These are phyloP conservation scores for Amblyjoppa proteus DNA, from an alignment of 2,888 invertebrate species.

Conservation along the genomic window DNA sequence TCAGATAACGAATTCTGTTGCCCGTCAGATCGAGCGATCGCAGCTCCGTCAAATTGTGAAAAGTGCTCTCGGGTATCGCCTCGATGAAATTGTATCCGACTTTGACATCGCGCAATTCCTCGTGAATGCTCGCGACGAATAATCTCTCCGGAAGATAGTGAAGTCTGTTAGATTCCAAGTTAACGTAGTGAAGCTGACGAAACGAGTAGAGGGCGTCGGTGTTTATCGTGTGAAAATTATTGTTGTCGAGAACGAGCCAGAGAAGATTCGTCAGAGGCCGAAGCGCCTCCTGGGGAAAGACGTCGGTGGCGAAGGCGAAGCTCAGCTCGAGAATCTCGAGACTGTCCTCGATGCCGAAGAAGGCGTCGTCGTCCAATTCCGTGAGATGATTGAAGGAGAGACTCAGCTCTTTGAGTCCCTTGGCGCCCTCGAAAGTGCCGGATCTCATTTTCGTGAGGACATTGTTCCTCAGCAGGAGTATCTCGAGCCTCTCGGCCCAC, in stretches of 20 bases:
- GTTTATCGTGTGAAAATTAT: constrained; percentile 91
- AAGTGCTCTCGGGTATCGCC: constrained; percentile 89
- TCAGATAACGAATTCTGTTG: constrained; percentile 91
- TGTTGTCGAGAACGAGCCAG: constrained; percentile 95
- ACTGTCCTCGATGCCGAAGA: constrained; percentile 91
- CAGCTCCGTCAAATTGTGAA: constrained; percentile 90
- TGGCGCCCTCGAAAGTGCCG: constrained; percentile 86
- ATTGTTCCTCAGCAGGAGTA: constrained; percentile 93
- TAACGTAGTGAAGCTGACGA: constrained; percentile 89
- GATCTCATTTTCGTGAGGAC: constrained; percentile 88
- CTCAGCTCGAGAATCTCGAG: constrained; percentile 94
- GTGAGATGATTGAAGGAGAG: constrained; percentile 96
- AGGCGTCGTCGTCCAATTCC: constrained; percentile 92
- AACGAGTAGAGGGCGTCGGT: constrained; percentile 89
- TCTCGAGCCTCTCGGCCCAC: constrained; percentile 93
- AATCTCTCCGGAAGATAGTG: constrained; percentile 89
- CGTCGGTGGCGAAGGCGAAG: constrained; percentile 93
- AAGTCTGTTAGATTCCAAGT: constrained; percentile 94
- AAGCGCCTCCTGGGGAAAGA: constrained; percentile 92
- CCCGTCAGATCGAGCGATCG: constrained; percentile 92
- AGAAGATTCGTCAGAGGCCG: constrained; percentile 91
- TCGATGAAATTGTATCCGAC: constrained; percentile 93
- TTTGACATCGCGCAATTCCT: constrained; percentile 91
- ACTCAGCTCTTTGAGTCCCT: constrained; percentile 94
- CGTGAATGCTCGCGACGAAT: constrained; percentile 90